Evolutionary conservation across 1,140 invertebrate species (phyloP), one percentile per base, ranked within the genome.

Genomic region (Galendromus occidentalis): DNA sequence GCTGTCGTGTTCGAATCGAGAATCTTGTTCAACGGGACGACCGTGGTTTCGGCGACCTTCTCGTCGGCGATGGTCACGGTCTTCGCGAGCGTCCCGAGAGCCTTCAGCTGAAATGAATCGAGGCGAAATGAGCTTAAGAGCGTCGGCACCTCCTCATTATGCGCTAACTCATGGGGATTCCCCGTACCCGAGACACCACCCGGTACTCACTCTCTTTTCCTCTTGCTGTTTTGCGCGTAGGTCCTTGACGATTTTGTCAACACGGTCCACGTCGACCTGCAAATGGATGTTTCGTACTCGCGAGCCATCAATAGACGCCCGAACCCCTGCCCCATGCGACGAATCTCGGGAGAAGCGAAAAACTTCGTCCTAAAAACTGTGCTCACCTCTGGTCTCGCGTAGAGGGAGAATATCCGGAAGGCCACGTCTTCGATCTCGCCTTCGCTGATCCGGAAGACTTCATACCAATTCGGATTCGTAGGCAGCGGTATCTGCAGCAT

Each of bases 381-480:
- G 66, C 22, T 82, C 66, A 88, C 85, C 77, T 87, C 87, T 7
- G 82, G 77, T 67, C 88, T 79, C 33, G 82, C 83, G 73, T 97
- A 97, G 0, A 98, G 77, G 67, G 84, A 80, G 29, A 95, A 76
- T 67, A 97, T 90, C 25, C 84, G 82, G 41, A 83, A 75, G 69
- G 86, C 91, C 39, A 96, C 87, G 70, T 91, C 86, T 66, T 85
- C 79, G 9, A 98, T 88, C 63, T 89, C 82, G 17, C 80, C 80
- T 76, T 93, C 88, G 0, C 79, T 80, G 0, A 91, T 89, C 71
- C 84, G 83, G 73, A 97, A 95, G 1, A 91, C 75, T 0, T 80
- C 76, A 74, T 85, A 96, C 93, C 94, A 98, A 0, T 86, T 78
- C 0, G 92, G 92, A 69, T 82, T 83, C 66, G 84, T 86, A 6